Conservation (phyloP, 2,113 vertebrate genomes). For the Syngnathus scovelli region DNA sequence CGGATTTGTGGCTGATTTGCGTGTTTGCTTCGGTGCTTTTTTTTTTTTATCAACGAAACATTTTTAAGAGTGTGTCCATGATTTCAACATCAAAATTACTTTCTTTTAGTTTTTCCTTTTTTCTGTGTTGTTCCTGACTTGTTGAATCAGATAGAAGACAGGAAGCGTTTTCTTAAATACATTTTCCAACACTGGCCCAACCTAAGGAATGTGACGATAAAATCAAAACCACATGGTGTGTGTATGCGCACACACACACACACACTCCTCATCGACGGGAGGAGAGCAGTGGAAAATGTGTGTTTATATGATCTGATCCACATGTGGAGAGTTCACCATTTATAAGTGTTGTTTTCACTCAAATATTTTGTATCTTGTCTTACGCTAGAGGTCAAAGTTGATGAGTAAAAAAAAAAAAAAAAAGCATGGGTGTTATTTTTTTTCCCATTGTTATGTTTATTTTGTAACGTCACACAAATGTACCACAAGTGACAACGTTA, state of each 20-base stretch:
- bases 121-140: neutral
- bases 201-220: constrained; percentile 22
- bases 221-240: constrained; percentile 24
- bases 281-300: neutral
- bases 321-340: neutral
- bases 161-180: neutral
- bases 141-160: neutral
- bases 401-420: neutral
- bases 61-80: neutral
- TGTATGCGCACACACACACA: neutral
- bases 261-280: neutral
- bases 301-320: neutral
- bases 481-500: constrained; percentile 34
- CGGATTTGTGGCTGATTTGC: neutral
- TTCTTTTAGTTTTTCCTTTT: neutral
- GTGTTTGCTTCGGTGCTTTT: neutral
- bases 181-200: neutral
- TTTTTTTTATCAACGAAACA: neutral
- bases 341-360: neutral
- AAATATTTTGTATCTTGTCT: neutral
- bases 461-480: neutral
- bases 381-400: neutral
- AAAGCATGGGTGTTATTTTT: neutral
- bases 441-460: constrained; percentile 42
- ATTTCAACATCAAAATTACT: neutral